Percentiles rank a stretch among this genome's conserved stretches.
phyloP scores from a whole-genome alignment of 2,797 vertebrate genomes.

The Sebastes steindachneri region DNA sequence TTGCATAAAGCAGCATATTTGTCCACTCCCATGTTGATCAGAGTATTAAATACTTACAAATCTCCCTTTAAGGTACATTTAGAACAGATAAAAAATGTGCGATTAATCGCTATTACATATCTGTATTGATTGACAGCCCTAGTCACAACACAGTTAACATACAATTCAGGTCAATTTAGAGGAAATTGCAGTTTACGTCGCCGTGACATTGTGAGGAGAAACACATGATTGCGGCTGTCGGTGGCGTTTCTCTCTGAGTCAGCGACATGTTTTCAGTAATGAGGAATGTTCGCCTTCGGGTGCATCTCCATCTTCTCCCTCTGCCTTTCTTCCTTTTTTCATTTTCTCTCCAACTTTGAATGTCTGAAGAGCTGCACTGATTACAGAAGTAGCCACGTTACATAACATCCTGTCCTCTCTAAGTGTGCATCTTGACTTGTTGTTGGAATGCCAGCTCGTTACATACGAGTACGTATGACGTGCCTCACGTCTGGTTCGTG shows the following conservation, averaged over 20 bases:
- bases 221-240: neutral
- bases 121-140: too few species aligned
- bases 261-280: neutral
- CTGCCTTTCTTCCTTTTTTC: neutral
- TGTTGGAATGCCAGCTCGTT: neutral
- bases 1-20: too few species aligned
- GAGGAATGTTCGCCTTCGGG: neutral
- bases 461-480: neutral
- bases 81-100: too few species aligned
- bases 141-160: too few species aligned
- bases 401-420: constrained; percentile 22
- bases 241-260: neutral
- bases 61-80: too few species aligned
- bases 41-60: too few species aligned
- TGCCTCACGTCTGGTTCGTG: neutral
- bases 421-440: neutral
- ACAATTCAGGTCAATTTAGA: neutral
- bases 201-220: neutral
- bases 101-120: accelerated
- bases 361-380: neutral
- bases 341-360: neutral
- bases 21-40: too few species aligned
- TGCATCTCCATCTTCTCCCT: neutral
- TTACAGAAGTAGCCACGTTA: neutral
- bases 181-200: neutral